phyloP scores from a whole-genome alignment of 1,140 invertebrate species.

The Pectinophora gossypiella region DNA sequence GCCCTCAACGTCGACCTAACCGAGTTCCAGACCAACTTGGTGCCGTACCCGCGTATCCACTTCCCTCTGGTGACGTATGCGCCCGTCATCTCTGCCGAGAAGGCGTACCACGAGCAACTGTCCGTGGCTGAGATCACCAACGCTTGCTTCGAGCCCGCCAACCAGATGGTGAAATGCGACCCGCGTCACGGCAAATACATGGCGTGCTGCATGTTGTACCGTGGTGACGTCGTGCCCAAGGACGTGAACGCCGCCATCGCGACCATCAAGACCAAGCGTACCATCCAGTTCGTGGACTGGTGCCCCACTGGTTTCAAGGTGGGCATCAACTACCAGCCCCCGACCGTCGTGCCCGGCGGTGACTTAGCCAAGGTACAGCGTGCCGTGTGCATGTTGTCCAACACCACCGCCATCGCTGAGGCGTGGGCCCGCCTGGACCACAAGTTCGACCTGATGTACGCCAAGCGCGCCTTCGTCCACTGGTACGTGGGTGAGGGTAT shows the following conservation, averaged over 20 bases:
- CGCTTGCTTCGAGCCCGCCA: constrained; percentile 92
- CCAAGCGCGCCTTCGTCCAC: constrained; percentile 90
- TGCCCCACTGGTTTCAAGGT: constrained; percentile 93
- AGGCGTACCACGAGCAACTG: constrained; percentile 90
- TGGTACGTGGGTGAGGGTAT: constrained; percentile 93
- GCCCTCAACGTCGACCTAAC: constrained; percentile 92
- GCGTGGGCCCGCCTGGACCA: constrained; percentile 87
- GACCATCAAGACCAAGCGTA: constrained; percentile 88
- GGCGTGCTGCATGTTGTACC: constrained; percentile 90
- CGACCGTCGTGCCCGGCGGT: constrained; percentile 88
- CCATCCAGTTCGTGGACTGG: constrained; percentile 94
- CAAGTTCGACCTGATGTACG: constrained; percentile 92
- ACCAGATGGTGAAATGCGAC: constrained; percentile 96
- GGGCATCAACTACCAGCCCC: constrained; percentile 88
- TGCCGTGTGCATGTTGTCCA: constrained; percentile 86
- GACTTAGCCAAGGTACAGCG: constrained; percentile 86
- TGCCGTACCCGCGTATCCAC: constrained; percentile 89
- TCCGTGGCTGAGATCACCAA: constrained; percentile 92
- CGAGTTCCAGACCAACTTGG: constrained; percentile 93
- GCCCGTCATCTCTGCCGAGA: constrained; percentile 89
- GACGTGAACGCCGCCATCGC: constrained; percentile 91
- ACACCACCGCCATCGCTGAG: constrained; percentile 89
- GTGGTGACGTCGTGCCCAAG: constrained; percentile 86
- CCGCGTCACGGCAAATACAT: constrained; percentile 93
- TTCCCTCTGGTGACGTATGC: constrained; percentile 91